Evolutionary conservation across 2,797 vertebrate species (phyloP), one percentile per base, ranked within the genome.

Genomic region (Hephaestus fuliginosus): DNA sequence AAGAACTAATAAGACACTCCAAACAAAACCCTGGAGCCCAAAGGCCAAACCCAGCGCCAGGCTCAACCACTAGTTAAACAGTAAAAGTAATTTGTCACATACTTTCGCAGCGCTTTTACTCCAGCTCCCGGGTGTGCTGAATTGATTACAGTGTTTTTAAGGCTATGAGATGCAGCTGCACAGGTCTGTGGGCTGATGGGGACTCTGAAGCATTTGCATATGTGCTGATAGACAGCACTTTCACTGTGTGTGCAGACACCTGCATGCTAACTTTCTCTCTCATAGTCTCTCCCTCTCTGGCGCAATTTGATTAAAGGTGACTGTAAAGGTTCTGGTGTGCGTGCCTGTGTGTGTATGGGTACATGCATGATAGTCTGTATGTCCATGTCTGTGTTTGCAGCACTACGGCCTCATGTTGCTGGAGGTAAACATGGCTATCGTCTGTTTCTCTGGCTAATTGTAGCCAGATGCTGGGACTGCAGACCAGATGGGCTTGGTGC

Each of bases 371-470:
- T 53, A 61, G 78, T 77, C 57, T 68, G 62, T 71, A 75, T 25
- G 51, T 82, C 68, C 60, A 15, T 60, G 84, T 80, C 72, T 72
- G 75, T 72, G 80, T 89, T 80, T 78, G 87, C 85, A 53, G 80
- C 83, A 82, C 60, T 82, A 28, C 41, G 69, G 86, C 82, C 89
- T 89, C 88, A 88, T 87, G 89, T 92, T 86, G 88, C 90, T 83
- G 70, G 87, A 89, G 80, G 84, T 93, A 93, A 93, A 93, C 91
- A 90, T 73, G 86, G 87, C 74, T 67, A 85, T 87, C 71, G 89
- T 88, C 91, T 92, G 90, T 94, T 92, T 92, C 91, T 93, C 61
- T 73, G 82, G 72, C 60, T 93, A 95, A 96, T 93, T 87, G 88
- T 70, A 74, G 82, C 91, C 95, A 96, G 93, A 94, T 94, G 94